Evolutionary conservation across 2,888 invertebrate species (phyloP), one percentile per base, ranked within the genome.

Genomic region (Drosophila recens): DNA sequence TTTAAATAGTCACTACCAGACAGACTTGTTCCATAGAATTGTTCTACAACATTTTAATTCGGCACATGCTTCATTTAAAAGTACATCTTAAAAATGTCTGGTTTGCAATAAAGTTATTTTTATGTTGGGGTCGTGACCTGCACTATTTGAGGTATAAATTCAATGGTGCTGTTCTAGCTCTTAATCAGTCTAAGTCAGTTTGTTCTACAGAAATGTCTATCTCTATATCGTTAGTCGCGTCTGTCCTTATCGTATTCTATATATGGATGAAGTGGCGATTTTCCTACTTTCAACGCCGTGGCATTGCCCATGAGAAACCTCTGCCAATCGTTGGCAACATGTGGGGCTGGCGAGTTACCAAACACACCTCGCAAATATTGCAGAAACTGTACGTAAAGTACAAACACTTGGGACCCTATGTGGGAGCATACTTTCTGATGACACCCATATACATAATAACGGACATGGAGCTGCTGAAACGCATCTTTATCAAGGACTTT

Each of bases 401-500:
- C 43, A 91, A 87, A 17, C 72, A 81, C 4, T 73, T 79, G 42
- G 89, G 89, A 2, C 91, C 91, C 0, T 90, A 91, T 75, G 80
- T 75, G 9, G 93, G 93, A 0, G 72, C 89, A 3, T 93, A 82
- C 64, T 75, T 89, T 30, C 84, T 90, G 1, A 48, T 76, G 1
- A 73, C 63, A 3, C 89, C 90, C 1, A 34, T 67, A 0, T 81
- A 73, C 1, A 38, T 92, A 0, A 53, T 90, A 0, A 75, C 80
- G 5, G 92, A 93, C 49, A 72, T 89, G 3, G 90, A 90, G 3
- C 75, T 92, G 3, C 59, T 89, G 0, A 91, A 90, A 66, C 79
- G 75, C n/a, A 67, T 92, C 9, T 67, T 92, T 6, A 87, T 91
- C 3, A 90, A 84, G 52, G 92, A 92, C 43, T 92, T 92, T 17